Conservation (phyloP, 2,888 invertebrate genomes). For the Euphydryas editha region DNA sequence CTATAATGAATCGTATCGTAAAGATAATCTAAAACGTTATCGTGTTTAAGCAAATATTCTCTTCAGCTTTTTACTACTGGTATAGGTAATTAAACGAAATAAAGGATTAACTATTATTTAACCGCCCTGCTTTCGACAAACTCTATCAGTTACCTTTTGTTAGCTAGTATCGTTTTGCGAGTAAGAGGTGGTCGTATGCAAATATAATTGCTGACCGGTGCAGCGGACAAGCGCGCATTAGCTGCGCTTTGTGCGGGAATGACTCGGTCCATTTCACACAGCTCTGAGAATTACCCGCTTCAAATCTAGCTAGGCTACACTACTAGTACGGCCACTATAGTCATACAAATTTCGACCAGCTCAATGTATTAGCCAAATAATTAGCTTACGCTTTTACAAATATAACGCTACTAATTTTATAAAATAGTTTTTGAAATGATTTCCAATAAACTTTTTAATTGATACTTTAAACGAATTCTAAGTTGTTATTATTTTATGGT, state of each 20-base stretch:
- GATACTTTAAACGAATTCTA: background rate
- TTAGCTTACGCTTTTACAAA: background rate
- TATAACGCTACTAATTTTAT: background rate
- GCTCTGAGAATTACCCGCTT: slow-evolving; percentile 70
- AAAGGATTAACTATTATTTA: background rate
- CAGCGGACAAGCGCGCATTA: slow-evolving; percentile 73
- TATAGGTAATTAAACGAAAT: too few relatives aligned
- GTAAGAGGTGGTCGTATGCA: slow-evolving; percentile 70
- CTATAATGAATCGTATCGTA: too few relatives aligned
- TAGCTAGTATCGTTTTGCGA: slow-evolving; percentile 44
- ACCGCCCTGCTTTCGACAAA: background rate
- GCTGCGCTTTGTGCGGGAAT: slow-evolving; percentile 73
- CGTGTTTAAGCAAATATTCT: background rate
- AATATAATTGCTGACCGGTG: slow-evolving; percentile 75
- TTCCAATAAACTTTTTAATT: background rate
- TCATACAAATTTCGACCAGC: slow-evolving; percentile 50
- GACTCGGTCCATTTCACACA: slow-evolving; percentile 77
- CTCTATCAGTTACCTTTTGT: slow-evolving; percentile 21
- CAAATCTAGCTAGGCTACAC: slow-evolving; percentile 48
- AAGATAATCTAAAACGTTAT: too few relatives aligned
- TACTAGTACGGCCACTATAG: slow-evolving; percentile 51
- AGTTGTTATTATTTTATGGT: background rate
- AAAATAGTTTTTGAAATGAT: background rate
- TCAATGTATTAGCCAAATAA: slow-evolving; percentile 18
- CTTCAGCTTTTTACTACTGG: background rate